Percentiles rank a stretch among this genome's conserved stretches.
These are phyloP conservation scores for Cotesia typhae DNA, from an alignment of 1,140 invertebrate species.

Conservation along the genomic window DNA sequence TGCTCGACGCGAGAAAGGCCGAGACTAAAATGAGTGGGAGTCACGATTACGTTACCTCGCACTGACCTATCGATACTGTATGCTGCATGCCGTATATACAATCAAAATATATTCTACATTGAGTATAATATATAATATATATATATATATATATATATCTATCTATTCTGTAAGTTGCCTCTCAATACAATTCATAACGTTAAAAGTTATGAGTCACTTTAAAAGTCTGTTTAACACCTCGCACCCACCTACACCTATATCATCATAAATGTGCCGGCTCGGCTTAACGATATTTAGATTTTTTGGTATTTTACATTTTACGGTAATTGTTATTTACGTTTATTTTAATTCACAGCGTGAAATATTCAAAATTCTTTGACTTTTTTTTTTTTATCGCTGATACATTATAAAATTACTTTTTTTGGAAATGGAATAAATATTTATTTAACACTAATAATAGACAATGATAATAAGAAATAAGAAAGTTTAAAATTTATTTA, in stretches of 20 bases:
- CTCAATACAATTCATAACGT: conserved; percentile 21
- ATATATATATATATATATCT: conserved; percentile 14
- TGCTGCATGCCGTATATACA: conserved; percentile 8
- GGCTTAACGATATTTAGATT: not conserved
- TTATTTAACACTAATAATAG: too few species aligned
- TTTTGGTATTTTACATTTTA: not conserved
- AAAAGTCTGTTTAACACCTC: conserved; percentile 12
- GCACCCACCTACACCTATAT: not conserved
- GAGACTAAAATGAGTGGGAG: conserved; percentile 30
- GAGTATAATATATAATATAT: not conserved
- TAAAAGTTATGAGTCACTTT: conserved; percentile 15
- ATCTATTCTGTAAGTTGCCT: conserved; percentile 6
- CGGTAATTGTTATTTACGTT: too few species aligned
- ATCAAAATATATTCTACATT: not conserved
- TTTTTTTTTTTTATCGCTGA: too few species aligned
- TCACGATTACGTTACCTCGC: conserved; percentile 35
- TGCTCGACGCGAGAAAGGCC: conserved; percentile 42
- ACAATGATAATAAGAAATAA: too few species aligned
- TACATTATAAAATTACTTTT: not conserved
- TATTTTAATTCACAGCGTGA: not conserved
- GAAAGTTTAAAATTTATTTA: not conserved
- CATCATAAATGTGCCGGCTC: not conserved
- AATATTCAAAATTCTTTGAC: conserved; percentile 6
- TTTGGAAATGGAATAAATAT: too few species aligned
- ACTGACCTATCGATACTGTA: conserved; percentile 33